Percentiles rank a stretch among this genome's conserved stretches.
phyloP scores from a whole-genome alignment of 2,888 invertebrate genomes.

The Drosophila infuscata region DNA sequence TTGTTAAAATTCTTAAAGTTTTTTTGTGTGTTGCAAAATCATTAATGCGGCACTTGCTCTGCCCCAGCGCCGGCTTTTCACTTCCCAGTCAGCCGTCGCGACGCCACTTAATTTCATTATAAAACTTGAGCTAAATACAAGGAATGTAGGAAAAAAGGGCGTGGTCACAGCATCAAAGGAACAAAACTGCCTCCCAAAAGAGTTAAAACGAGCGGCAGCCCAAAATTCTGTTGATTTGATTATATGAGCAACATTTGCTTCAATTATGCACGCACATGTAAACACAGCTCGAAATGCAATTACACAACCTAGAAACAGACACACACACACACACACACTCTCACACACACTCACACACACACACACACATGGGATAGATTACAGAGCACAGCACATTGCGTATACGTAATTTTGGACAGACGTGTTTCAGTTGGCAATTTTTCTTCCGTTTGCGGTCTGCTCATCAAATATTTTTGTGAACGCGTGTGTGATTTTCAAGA shows the following conservation, averaged over 20 bases:
- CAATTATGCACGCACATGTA: slow-evolving; percentile 81
- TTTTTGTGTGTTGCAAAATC: slow-evolving; percentile 34
- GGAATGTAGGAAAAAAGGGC: slow-evolving; percentile 17
- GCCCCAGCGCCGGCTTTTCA: not conserved
- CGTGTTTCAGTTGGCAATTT: slow-evolving; percentile 16
- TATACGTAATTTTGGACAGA: slow-evolving; percentile 64
- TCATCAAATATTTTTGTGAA: slow-evolving; percentile 1
- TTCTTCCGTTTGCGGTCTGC: slow-evolving; percentile 35
- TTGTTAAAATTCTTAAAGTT: slow-evolving; percentile 55
- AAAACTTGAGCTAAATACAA: slow-evolving; percentile 30
- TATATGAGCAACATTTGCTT: slow-evolving; percentile 75
- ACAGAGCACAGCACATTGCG: slow-evolving; percentile 54
- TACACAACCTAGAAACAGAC: slow-evolving; percentile 47
- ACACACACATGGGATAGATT: slow-evolving; percentile 40
- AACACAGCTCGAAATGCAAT: slow-evolving; percentile 73
- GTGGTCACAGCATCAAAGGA: slow-evolving; percentile 35
- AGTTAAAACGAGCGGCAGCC: slow-evolving; percentile 27
- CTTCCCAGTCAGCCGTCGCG: slow-evolving; percentile 1
- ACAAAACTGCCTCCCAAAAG: slow-evolving; percentile 26
- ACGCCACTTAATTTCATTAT: slow-evolving; percentile 44
- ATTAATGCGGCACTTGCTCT: slow-evolving; percentile 36
- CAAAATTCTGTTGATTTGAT: slow-evolving; percentile 64
- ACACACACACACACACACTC: slow-evolving; percentile 9
- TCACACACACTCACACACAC: slow-evolving; percentile 5
- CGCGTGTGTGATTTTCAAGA: not conserved